phyloP scores from a whole-genome alignment of 2,113 vertebrate species.

The Tetraodon nigroviridis region DNA sequence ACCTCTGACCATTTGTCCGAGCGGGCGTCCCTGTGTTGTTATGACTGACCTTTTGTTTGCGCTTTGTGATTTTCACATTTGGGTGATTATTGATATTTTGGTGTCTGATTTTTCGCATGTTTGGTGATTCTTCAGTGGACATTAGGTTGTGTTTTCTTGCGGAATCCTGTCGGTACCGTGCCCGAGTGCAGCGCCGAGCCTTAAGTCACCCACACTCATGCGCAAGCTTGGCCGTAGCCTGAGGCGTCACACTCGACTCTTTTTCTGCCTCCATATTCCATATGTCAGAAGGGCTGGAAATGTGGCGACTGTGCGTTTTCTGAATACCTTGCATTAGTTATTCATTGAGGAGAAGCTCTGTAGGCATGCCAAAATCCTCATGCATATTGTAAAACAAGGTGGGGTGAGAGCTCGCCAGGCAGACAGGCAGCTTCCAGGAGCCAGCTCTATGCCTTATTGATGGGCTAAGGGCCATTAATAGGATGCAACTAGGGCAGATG shows the following conservation, averaged over 20 bases:
- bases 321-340: slow-evolving; percentile 61
- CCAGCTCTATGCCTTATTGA: slow-evolving; percentile 73
- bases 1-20: slow-evolving; percentile 73
- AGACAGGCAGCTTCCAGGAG: slow-evolving; percentile 59
- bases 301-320: slow-evolving; percentile 63
- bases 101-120: neutral
- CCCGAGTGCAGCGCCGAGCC: too few species aligned
- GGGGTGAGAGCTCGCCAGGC: slow-evolving; percentile 60
- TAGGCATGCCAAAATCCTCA: slow-evolving; percentile 67
- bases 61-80: slow-evolving; percentile 6
- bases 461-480: slow-evolving; percentile 70
- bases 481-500: slow-evolving; percentile 72
- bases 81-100: slow-evolving; percentile 5
- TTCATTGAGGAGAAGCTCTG: slow-evolving; percentile 60
- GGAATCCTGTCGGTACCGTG: neutral
- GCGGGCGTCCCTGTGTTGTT: slow-evolving; percentile 34
- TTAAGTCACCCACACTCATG: too few species aligned
- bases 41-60: slow-evolving; percentile 27
- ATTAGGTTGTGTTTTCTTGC: slow-evolving; percentile 1
- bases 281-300: slow-evolving; percentile 41
- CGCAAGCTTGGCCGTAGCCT: too few species aligned
- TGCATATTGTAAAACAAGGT: slow-evolving; percentile 69
- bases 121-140: neutral
- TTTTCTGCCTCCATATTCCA: slow-evolving; percentile 14
- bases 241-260: too few species aligned